A percentile compares a stretch with the other conserved stretches of the same genome.
These are phyloP conservation scores for Haplochromis burtoni DNA, from an alignment of 2,113 vertebrate species.

Conservation along the genomic window DNA sequence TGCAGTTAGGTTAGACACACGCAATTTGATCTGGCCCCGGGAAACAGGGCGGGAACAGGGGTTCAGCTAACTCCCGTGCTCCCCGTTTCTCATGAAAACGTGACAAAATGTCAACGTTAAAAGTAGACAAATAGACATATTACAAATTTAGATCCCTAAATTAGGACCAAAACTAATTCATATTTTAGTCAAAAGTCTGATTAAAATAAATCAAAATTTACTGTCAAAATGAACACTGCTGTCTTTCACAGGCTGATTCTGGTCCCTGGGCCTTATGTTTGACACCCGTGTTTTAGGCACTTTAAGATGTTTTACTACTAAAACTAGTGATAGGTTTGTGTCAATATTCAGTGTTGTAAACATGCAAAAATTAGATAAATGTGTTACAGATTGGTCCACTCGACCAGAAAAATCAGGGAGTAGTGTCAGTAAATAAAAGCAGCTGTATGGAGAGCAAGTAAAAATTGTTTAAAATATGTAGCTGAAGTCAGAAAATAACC, in stretches of 20 bases:
- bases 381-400: neutral
- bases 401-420: rapidly evolving
- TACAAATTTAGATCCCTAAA: neutral
- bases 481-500: neutral
- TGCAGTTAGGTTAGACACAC: rapidly evolving
- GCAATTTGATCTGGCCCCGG: neutral
- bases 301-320: neutral
- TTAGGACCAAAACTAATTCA: neutral
- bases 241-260: neutral
- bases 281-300: neutral
- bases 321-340: neutral
- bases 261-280: rapidly evolving
- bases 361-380: neutral
- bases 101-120: neutral
- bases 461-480: neutral
- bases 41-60: rapidly evolving
- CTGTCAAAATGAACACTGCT: neutral
- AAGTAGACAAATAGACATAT: neutral
- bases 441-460: neutral
- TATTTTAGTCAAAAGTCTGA: neutral
- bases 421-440: neutral
- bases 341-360: neutral
- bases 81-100: neutral
- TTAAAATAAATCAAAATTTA: neutral
- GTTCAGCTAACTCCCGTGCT: neutral